Percentiles rank a stretch among this genome's conserved stretches.
Conservation (phyloP, 2,797 vertebrate genomes). For the Paramormyrops hopkinsi region DNA sequence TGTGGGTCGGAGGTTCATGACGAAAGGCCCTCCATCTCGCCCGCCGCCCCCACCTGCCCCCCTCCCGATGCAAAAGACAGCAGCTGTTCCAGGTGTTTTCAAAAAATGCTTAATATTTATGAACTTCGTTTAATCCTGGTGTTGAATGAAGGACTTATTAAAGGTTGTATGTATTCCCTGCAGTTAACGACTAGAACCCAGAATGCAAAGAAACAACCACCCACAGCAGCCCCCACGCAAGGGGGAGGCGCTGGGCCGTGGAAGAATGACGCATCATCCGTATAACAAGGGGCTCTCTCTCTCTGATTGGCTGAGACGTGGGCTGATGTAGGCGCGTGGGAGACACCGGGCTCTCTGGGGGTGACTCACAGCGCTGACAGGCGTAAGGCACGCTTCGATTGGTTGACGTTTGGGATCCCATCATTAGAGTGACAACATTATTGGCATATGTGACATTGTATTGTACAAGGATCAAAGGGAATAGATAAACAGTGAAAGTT, state of each 20-base stretch:
- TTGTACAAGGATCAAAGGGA: neutral
- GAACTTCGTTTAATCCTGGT: neutral
- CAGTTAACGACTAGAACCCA: neutral
- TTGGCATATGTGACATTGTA: neutral
- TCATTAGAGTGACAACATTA: neutral
- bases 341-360: neutral
- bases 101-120: neutral
- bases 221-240: neutral
- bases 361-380: neutral
- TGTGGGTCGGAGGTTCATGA: neutral
- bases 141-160: neutral
- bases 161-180: neutral
- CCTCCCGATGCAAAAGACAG: neutral
- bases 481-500: neutral
- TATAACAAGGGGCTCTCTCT: neutral
- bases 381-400: neutral
- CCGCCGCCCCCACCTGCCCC: neutral
- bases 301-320: neutral
- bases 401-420: neutral
- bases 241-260: neutral
- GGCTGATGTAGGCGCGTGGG: neutral
- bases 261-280: neutral
- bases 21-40: neutral
- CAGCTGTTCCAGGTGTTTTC: neutral
- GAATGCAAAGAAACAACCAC: neutral